Conservation (phyloP, 2,113 vertebrate species). For the Perca fluviatilis region DNA sequence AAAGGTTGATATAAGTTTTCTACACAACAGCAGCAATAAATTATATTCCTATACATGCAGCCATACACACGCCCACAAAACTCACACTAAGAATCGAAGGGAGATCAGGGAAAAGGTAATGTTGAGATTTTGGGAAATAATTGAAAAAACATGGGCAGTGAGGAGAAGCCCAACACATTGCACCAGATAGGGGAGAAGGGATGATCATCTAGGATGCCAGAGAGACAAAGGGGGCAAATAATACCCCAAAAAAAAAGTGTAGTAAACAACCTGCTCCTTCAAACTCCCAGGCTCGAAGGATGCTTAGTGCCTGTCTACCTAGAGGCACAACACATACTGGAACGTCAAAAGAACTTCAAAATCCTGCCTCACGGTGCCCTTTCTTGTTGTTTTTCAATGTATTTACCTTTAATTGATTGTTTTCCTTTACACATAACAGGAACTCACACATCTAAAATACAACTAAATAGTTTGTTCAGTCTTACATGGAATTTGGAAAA, state of each 20-base stretch:
- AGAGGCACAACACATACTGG: background rate
- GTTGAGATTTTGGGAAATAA: conserved; percentile 10
- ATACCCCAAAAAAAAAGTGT: conserved; percentile 8
- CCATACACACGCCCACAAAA: background rate
- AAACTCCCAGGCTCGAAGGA: conserved; percentile 18
- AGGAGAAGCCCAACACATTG: background rate
- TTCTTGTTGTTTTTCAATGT: background rate
- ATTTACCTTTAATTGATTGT: background rate
- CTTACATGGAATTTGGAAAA: background rate
- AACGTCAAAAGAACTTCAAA: conserved; percentile 6
- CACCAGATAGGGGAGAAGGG: background rate
- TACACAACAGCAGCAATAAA: conserved; percentile 3
- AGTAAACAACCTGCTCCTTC: conserved; percentile 12
- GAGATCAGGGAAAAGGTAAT: conserved; percentile 30
- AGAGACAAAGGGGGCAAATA: conserved; percentile 18
- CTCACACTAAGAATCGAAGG: background rate
- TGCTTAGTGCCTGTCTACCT: background rate
- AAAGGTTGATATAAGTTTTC: background rate
- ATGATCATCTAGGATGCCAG: conserved; percentile 4
- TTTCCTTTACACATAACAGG: too few relatives aligned
- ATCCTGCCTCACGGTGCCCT: background rate
- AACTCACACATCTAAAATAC: background rate
- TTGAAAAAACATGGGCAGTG: background rate
- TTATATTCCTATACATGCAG: conserved; percentile 6
- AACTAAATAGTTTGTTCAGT: background rate